A percentile compares a stretch with the other conserved stretches of the same genome.
These are phyloP conservation scores for Megamerina dolium DNA, from an alignment of 2,888 invertebrate genomes.

Conservation along the genomic window DNA sequence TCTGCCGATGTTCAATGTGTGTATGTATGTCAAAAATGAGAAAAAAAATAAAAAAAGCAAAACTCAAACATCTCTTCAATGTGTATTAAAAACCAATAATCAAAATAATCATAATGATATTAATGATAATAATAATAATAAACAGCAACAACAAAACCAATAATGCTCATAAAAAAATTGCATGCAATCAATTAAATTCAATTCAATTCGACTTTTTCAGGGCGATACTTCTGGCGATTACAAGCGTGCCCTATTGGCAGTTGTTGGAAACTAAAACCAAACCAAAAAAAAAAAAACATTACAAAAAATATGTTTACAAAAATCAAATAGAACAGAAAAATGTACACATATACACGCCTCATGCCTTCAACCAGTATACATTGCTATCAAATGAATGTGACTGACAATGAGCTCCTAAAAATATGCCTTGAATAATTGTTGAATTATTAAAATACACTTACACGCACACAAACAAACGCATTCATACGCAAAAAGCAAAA, in stretches of 20 bases:
- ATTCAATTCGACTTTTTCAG: constrained; percentile 54
- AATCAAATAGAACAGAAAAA: constrained; percentile 14
- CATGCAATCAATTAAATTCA: constrained; percentile 24
- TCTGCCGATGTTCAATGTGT: too few species aligned
- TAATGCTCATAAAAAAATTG: too few species aligned
- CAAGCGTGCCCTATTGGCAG: constrained; percentile 80
- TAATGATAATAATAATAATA: too few species aligned
- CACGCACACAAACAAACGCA: constrained; percentile 1
- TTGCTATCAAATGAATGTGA: too few species aligned
- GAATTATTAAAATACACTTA: constrained; percentile 2
- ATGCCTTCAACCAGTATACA: too few species aligned
- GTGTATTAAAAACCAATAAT: too few species aligned
- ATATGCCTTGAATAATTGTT: constrained; percentile 10
- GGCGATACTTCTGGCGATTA: constrained; percentile 91
- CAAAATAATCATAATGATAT: too few species aligned
- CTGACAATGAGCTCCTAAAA: constrained; percentile 15
- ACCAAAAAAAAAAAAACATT: constrained; percentile 15
- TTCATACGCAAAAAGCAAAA: not conserved
- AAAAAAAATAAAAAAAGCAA: constrained; percentile 11
- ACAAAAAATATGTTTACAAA: constrained; percentile 15
- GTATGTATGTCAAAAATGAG: not conserved
- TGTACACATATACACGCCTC: not conserved
- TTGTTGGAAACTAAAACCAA: constrained; percentile 56
- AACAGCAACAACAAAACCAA: too few species aligned
- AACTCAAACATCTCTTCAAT: too few species aligned